phyloP scores from a whole-genome alignment of 2,888 invertebrate genomes.

The Tenthredo distinguenda region DNA sequence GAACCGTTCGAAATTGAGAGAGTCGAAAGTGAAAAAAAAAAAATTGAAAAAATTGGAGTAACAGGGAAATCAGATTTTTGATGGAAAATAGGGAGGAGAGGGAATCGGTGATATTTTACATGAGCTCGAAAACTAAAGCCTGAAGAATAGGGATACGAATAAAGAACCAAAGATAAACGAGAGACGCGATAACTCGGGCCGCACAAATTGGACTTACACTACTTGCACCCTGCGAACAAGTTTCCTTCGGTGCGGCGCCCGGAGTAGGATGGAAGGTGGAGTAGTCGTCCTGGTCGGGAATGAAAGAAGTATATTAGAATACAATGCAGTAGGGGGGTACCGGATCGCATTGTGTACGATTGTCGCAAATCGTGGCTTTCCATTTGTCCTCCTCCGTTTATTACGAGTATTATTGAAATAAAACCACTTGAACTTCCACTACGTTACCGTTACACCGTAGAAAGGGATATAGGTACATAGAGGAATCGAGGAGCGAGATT shows the following conservation, averaged over 20 bases:
- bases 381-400: conserved; percentile 16
- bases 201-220: conserved; percentile 45
- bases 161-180: background rate
- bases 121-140: background rate
- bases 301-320: conserved; percentile 31
- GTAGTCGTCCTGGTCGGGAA: background rate
- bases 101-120: background rate
- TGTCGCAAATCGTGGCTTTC: conserved; percentile 42
- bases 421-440: background rate
- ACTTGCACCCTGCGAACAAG: conserved; percentile 26
- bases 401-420: background rate
- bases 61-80: background rate
- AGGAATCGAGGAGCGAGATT: background rate
- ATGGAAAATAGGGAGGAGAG: background rate
- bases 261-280: background rate
- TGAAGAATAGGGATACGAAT: background rate
- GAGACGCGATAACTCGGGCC: background rate
- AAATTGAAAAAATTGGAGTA: conserved; percentile 14
- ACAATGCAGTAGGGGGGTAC: conserved; percentile 10
- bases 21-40: background rate
- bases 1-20: conserved; percentile 51
- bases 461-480: background rate
- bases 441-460: background rate
- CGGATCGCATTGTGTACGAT: conserved; percentile 25
- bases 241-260: conserved; percentile 13